Conservation (phyloP, 1,140 invertebrate genomes). For the Conopomorpha cramerella region DNA sequence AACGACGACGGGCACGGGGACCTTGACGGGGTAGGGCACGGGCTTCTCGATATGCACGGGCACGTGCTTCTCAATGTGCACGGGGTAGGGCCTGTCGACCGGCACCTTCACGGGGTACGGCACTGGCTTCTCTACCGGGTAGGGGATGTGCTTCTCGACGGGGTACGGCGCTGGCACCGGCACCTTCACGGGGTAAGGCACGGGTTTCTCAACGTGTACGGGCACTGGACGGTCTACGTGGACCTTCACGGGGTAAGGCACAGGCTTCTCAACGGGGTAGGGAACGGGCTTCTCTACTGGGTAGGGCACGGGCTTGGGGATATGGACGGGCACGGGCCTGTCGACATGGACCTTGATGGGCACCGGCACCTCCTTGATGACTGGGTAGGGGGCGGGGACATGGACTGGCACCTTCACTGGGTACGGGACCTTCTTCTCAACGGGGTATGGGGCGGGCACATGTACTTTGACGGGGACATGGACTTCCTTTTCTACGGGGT, state of each 20-base stretch:
- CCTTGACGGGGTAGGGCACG: conserved; percentile 65
- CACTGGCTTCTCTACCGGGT: conserved; percentile 64
- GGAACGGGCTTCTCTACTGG: conserved; percentile 71
- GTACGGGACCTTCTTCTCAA: conserved; percentile 66
- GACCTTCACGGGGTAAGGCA: conserved; percentile 68
- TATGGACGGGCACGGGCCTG: conserved; percentile 73
- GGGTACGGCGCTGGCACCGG: conserved; percentile 56
- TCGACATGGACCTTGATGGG: conserved; percentile 75
- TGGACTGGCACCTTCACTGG: conserved; percentile 68
- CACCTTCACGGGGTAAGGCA: conserved; percentile 63
- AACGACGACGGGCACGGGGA: conserved; percentile 61
- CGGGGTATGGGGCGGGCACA: conserved; percentile 61
- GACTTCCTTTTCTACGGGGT: conserved; percentile 63
- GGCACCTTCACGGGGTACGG: conserved; percentile 65
- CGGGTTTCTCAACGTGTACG: conserved; percentile 61
- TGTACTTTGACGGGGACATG: conserved; percentile 61
- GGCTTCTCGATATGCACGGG: conserved; percentile 63
- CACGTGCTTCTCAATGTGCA: conserved; percentile 64
- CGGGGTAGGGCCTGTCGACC: conserved; percentile 63
- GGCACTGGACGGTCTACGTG: conserved; percentile 63
- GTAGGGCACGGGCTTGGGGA: conserved; percentile 67
- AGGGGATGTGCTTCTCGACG: conserved; percentile 61
- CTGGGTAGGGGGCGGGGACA: conserved; percentile 68
- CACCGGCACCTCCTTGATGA: conserved; percentile 66
- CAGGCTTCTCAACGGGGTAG: conserved; percentile 69